Evolutionary conservation across 2,113 vertebrate species (phyloP).

Genomic region (Paradoxurus hermaphroditus): DNA sequence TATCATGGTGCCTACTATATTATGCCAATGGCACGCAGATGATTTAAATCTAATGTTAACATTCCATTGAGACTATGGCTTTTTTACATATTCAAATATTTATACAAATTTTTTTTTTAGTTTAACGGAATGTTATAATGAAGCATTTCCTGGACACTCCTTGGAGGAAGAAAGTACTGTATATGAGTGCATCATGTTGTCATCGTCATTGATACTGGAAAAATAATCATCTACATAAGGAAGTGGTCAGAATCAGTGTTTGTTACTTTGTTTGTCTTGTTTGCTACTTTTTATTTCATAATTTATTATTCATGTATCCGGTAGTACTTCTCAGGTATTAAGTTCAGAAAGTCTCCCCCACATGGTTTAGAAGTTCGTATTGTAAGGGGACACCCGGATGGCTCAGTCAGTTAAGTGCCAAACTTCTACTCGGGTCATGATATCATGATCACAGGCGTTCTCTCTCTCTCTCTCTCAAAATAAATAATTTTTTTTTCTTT

Average conservation of each 20-base stretch:
- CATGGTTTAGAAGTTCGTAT: background rate
- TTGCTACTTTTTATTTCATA: background rate
- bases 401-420: too few relatives aligned
- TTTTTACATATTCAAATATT: background rate
- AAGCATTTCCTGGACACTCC: background rate
- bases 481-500: too few relatives aligned
- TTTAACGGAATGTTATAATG: background rate
- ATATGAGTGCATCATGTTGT: background rate
- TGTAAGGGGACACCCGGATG: too few relatives aligned
- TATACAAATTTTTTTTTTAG: background rate
- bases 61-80: background rate
- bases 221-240: background rate
- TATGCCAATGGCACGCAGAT: background rate
- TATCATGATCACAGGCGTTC: too few relatives aligned
- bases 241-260: background rate
- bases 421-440: too few relatives aligned
- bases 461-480: too few relatives aligned
- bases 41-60: background rate
- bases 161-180: background rate
- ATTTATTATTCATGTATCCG: background rate
- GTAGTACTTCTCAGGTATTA: background rate
- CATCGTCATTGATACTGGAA: background rate
- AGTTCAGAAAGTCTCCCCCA: background rate
- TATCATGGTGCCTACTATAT: background rate
- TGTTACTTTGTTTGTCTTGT: background rate